Base-by-base conservation (phyloP, 2,888 invertebrate species). In the Punctoribates punctum region DNA sequence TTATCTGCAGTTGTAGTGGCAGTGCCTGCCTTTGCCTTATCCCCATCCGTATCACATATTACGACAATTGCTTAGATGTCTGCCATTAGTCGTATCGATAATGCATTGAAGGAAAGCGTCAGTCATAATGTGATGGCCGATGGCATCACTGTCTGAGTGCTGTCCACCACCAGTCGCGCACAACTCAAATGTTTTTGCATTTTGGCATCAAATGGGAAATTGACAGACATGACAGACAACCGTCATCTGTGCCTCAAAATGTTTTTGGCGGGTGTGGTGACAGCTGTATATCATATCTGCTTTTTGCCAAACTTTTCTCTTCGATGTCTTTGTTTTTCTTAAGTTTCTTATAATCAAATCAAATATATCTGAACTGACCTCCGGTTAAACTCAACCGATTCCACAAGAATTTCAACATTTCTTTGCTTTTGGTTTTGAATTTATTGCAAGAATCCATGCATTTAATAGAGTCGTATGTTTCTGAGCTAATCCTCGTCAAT, bases 241-340 rank as follows among this genome's bases (percentile, higher is more conserved):
- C 42, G 70, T 70, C 70, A 70, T 70, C 70, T 70, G 70, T n/a
- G n/a, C 70, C n/a, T 70, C 70, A 70, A 70, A 70, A 20, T 42
- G 42, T 1, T 65, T 65, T 65, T 25, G 25, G 23, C 70, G 70
- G 70, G 70, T 70, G 70, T 34, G 70, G 70, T 70, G 70, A 42
- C 70, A 70, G 70, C 70, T 70, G 70, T 70, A 70, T 46, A 70
- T 70, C 70, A 70, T 70, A 70, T 70, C 70, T 46, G 17, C 46
- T 70, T 70, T 70, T 70, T 46, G 23, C 70, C 70, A 70, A 70
- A 70, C 23, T 23, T 65, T 70, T 11, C 23, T 23, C 34, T 70
- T 11, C 38, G 42, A 70, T 70, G 70, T 70, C 70, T 70, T 42
- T 42, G 42, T 70, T 23, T 38, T 70, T 23, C 34, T 34, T 25